Percentiles rank a stretch among this genome's conserved stretches.
Conservation (phyloP, 2,888 invertebrate species). For the Himalopsyche japonica region DNA sequence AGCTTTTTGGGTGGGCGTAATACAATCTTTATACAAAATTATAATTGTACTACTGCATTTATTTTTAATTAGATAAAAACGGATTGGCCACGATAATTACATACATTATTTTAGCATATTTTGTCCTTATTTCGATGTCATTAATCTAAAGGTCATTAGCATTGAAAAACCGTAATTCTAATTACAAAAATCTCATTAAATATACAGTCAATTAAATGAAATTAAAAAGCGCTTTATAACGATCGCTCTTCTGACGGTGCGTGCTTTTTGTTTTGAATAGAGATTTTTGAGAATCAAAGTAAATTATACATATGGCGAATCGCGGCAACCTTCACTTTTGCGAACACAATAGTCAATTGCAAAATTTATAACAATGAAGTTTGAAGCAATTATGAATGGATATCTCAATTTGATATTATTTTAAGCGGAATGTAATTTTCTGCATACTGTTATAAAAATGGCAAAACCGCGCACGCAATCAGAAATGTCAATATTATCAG, state of each 20-base stretch:
- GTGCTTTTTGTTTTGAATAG: neutral
- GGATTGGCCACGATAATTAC: too few relatives aligned
- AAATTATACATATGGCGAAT: neutral
- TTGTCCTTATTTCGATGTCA: neutral
- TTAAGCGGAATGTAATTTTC: neutral
- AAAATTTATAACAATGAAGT: neutral
- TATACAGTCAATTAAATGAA: neutral
- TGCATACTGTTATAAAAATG: neutral
- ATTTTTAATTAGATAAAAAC: too few relatives aligned
- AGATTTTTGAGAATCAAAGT: neutral
- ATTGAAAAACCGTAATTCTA: neutral
- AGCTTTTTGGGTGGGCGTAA: too few relatives aligned
- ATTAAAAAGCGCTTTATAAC: neutral
- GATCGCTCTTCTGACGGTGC: neutral
- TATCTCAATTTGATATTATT: neutral
- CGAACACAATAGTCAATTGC: neutral
- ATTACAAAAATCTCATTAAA: neutral
- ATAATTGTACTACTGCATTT: too few relatives aligned
- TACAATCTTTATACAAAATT: too few relatives aligned
- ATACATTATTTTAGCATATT: too few relatives aligned
- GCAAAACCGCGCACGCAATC: neutral
- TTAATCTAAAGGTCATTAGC: neutral
- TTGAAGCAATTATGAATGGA: neutral
- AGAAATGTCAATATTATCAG: too few relatives aligned
- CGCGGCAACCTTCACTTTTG: neutral